phyloP scores from a whole-genome alignment of 2,113 vertebrate genomes.

The Sinosuthora webbiana region DNA sequence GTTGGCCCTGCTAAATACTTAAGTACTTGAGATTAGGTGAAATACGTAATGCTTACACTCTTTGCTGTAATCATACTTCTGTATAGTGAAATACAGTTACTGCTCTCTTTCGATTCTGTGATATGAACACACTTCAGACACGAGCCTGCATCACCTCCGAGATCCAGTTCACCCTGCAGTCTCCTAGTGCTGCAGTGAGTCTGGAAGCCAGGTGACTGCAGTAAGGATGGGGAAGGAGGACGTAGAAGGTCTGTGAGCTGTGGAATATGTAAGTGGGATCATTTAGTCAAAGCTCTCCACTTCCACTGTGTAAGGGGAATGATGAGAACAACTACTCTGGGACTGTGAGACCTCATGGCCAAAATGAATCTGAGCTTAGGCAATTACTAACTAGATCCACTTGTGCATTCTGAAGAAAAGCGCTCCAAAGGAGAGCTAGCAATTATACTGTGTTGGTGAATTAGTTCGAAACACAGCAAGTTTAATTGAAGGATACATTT shows the following conservation, averaged over 20 bases:
- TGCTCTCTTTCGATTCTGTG: background rate
- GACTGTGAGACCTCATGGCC: background rate
- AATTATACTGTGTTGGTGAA: rapidly evolving
- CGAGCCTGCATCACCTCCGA: background rate
- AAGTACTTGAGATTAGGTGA: background rate
- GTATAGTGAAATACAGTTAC: background rate
- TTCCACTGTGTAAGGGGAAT: background rate
- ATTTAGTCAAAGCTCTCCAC: background rate
- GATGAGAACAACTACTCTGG: background rate
- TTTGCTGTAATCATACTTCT: background rate
- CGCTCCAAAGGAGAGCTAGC: background rate
- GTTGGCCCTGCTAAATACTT: background rate
- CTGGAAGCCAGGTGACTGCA: rapidly evolving
- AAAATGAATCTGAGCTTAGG: background rate
- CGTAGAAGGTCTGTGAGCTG: background rate
- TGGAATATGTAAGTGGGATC: background rate
- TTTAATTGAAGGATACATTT: background rate
- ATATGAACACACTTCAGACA: background rate
- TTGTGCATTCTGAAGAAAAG: background rate
- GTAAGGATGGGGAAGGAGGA: background rate
- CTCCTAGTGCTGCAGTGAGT: background rate
- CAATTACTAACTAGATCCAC: background rate
- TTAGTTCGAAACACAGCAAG: background rate
- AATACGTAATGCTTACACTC: background rate
- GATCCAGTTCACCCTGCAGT: rapidly evolving